Base-by-base conservation (phyloP, 1,140 invertebrate species). In the Lordiphosa clarofinis region DNA sequence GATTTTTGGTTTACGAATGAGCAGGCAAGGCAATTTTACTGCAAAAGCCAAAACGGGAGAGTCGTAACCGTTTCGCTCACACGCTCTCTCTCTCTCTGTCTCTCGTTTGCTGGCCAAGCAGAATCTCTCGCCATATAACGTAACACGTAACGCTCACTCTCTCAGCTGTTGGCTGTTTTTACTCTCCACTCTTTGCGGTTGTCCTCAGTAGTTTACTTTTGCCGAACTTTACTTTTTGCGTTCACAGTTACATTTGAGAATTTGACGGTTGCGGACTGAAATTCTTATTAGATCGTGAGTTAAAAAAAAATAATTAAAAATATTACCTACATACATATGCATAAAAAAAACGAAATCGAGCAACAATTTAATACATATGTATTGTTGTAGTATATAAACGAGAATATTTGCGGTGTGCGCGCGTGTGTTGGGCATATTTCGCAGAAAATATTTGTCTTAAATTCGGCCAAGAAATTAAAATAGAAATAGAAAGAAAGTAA, bases 221-320 rank as follows among this genome's bases (percentile, higher is more conserved):
- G n/a, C n/a, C n/a, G n/a, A n/a, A n/a, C n/a, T n/a, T n/a, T n/a
- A n/a, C n/a, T n/a, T n/a, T n/a, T 44, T 56, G 64, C 64, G 55
- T 50, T 61, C 61, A 70, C 72, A 79, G 75, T 79, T 79, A 67
- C 68, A 74, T 74, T 67, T 78, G 56, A 62, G 68, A 69, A 66
- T 72, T 79, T 69, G 56, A 79, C 69, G 86, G 86, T 87, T 75
- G 66, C 84, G 84, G 84, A 87, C 82, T 76, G 71, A 71, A 68
- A 47, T 74, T 79, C 71, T 76, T 48, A 68, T 72, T 84, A 69
- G 75, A 81, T 81, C 74, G 74, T 79, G 74, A 81, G 76, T 84
- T 81, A 54, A 50, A 58, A 24, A 56, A 52, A 69, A 64, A 53
- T 31, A 50, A 35, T 36, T 52, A 58, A 56, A 76, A 68, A 69